Evolutionary conservation across 2,888 invertebrate species (phyloP).

Genomic region (Plusia festucae): DNA sequence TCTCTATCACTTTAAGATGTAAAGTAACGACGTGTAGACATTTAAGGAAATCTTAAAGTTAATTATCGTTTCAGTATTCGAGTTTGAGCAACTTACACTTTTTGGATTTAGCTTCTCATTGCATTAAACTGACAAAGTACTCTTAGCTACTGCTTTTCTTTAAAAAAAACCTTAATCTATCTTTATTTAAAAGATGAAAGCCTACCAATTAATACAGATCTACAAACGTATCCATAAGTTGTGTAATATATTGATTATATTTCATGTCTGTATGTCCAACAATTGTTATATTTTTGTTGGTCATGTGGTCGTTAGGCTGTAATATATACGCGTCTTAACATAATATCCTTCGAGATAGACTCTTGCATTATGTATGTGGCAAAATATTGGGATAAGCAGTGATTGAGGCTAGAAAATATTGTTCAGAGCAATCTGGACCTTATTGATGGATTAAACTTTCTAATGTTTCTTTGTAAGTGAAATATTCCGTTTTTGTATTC

Average conservation of each 20-base stretch:
- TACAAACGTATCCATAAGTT: constrained; percentile 30
- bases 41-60: no score
- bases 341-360: constrained; percentile 51
- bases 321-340: constrained; percentile 58
- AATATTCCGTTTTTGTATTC: not conserved
- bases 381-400: constrained; percentile 55
- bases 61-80: no score
- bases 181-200: not conserved
- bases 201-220: constrained; percentile 29
- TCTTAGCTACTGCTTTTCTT: no score
- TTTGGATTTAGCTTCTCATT: no score
- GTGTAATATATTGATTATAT: constrained; percentile 35
- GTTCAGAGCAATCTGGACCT: constrained; percentile 20
- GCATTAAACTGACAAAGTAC: no score
- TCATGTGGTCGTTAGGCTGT: constrained; percentile 47
- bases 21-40: no score
- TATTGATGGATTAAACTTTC: not conserved
- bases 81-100: no score
- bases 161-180: not conserved
- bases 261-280: constrained; percentile 41
- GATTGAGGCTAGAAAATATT: constrained; percentile 26
- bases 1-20: no score
- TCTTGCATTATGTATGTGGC: constrained; percentile 60
- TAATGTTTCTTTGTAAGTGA: not conserved
- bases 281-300: constrained; percentile 50